Evolutionary conservation across 2,888 invertebrate species (phyloP), one percentile per base, ranked within the genome.

Genomic region (Rotaria magnacalcarata): DNA sequence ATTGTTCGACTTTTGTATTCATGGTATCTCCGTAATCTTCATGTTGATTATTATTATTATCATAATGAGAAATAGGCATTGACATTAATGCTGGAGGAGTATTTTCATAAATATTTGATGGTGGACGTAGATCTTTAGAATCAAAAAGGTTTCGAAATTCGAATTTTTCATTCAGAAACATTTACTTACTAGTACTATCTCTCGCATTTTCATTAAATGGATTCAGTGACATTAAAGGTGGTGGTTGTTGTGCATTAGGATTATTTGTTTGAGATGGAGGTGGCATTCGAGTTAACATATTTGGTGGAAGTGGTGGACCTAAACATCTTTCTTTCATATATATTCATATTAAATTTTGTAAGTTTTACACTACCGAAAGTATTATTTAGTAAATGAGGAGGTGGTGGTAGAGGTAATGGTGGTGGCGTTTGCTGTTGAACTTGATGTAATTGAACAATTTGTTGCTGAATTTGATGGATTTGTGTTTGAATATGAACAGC

Each of bases 61-160:
- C 92, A 87, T 95, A 95, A 50, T 84, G 86, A 60, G 85, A 54
- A 5, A 84, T 86, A 19, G 85, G 34, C 89, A 95, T 95, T 85
- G 93, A 91, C 85, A 88, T 87, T 5, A 90, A 50, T 19, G 84
- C 50, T 34, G 60, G 87, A 11, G 75, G 80, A 24, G 56, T 43
- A 56, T 84, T 84, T 4, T 52, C 84, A 58, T 86, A 60, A 27
- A 85, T 80, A 24, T 56, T 84, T 85, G 80, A 43, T 21, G 41
- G 14, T 41, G 54, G 24, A 41, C 56, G 56, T 34, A 34, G 67
- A 67, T 27, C 67, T 67, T 14, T 56, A 24, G 24, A 24, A 56
- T 56, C 3, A 14, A 60, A 60, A 34, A 34, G 2, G 34, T 34
- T 16, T 27, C 1, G 16, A 1, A 2, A 5, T 16, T 27, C 6